A percentile compares a stretch with the other conserved stretches of the same genome.
Conservation (phyloP, 2,888 invertebrate species). For the Taphrorychus bicolor region DNA sequence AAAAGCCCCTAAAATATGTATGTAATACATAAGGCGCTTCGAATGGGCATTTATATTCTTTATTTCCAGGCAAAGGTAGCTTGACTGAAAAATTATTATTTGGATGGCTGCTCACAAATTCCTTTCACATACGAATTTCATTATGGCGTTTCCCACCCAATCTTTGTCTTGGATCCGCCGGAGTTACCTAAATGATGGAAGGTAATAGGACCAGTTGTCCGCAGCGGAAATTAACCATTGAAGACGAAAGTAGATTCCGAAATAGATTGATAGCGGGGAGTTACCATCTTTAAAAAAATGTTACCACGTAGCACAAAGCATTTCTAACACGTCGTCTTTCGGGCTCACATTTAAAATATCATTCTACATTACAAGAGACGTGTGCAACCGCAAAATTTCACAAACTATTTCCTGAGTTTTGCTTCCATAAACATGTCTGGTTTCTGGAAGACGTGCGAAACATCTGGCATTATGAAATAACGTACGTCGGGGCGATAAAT, state of each 20-base stretch:
- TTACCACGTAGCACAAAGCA: no score
- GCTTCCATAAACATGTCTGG: slow-evolving; percentile 42
- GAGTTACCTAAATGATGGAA: slow-evolving; percentile 45
- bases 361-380: slow-evolving; percentile 37
- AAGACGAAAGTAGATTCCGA: slow-evolving; percentile 18
- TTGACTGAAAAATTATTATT: slow-evolving; percentile 39
- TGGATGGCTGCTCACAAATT: slow-evolving; percentile 42
- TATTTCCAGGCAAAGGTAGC: slow-evolving; percentile 26
- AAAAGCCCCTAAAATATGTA: not conserved
- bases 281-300: not conserved
- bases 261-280: not conserved
- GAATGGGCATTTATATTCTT: slow-evolving; percentile 16
- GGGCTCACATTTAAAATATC: slow-evolving; percentile 48
- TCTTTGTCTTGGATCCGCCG: slow-evolving; percentile 42
- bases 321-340: slow-evolving; percentile 41
- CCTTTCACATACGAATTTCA: slow-evolving; percentile 48
- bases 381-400: slow-evolving; percentile 34
- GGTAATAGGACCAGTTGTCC: slow-evolving; percentile 45
- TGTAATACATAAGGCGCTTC: not conserved
- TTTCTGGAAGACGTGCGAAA: slow-evolving; percentile 41
- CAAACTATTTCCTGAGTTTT: slow-evolving; percentile 36
- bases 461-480: slow-evolving; percentile 37
- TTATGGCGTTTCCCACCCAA: slow-evolving; percentile 39
- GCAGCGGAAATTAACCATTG: slow-evolving; percentile 49
- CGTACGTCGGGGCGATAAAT: slow-evolving; percentile 1